Percentiles rank a stretch among this genome's conserved stretches.
These are phyloP conservation scores for Hemichromis elongatus DNA, from an alignment of 2,113 vertebrate species.

Conservation along the genomic window DNA sequence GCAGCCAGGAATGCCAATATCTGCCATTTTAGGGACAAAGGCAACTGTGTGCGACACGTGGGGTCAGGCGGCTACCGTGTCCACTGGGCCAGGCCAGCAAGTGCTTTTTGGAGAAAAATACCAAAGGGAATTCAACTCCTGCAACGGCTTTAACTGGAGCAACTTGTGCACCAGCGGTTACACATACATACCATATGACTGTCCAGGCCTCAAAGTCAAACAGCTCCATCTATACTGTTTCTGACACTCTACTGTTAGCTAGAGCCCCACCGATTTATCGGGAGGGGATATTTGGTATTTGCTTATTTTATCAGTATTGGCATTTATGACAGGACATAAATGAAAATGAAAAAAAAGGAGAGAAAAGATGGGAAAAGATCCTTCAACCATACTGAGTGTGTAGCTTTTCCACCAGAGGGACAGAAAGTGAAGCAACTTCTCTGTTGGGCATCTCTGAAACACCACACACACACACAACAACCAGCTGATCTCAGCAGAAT, in stretches of 20 bases:
- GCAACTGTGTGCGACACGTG: slow-evolving; percentile 33
- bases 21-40: slow-evolving; percentile 61
- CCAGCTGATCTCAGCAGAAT: background rate
- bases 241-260: background rate
- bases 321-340: background rate
- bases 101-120: slow-evolving; percentile 39
- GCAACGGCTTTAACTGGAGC: background rate
- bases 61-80: slow-evolving; percentile 41
- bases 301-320: background rate
- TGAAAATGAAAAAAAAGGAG: background rate
- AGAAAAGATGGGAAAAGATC: background rate
- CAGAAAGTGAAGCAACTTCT: background rate
- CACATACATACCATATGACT: background rate
- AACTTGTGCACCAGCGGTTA: background rate
- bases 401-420: background rate
- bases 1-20: slow-evolving; percentile 42
- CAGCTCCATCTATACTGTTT: background rate
- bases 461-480: background rate
- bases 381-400: background rate
- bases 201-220: background rate
- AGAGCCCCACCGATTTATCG: background rate
- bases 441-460: background rate
- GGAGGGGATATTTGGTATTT: background rate
- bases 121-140: slow-evolving; percentile 11
- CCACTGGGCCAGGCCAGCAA: slow-evolving; percentile 11